Percentiles rank a stretch among this genome's conserved stretches.
These are phyloP conservation scores for Crenuchus spilurus DNA, from an alignment of 2,797 vertebrate genomes.

Conservation along the genomic window DNA sequence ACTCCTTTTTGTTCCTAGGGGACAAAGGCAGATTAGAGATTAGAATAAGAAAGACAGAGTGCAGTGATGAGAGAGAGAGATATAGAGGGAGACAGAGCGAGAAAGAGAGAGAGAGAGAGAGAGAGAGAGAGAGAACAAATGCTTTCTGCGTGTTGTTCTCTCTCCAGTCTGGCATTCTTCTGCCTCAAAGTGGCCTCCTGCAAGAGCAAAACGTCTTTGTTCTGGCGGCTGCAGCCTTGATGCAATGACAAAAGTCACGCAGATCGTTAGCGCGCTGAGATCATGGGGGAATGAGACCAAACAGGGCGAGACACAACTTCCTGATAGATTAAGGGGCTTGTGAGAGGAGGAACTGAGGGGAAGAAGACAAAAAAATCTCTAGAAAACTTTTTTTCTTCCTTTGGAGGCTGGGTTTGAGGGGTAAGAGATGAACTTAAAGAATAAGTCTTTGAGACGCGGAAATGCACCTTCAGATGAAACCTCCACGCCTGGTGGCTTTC, in stretches of 20 bases:
- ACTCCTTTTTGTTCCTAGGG: constrained; percentile 79
- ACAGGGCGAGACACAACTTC: constrained; percentile 24
- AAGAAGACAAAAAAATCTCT: constrained; percentile 73
- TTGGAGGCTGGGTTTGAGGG: constrained; percentile 29
- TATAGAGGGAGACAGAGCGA: constrained; percentile 51
- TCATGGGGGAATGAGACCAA: not conserved
- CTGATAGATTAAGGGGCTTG: constrained; percentile 29
- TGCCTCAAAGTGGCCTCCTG: constrained; percentile 70
- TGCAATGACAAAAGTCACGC: constrained; percentile 58
- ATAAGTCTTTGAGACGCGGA: constrained; percentile 16
- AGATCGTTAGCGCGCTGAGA: constrained; percentile 28
- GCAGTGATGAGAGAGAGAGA: not conserved
- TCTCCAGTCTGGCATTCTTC: constrained; percentile 68
- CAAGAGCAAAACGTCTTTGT: constrained; percentile 58
- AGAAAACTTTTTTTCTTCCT: constrained; percentile 61
- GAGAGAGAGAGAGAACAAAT: constrained; percentile 66
- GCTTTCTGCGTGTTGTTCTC: constrained; percentile 64
- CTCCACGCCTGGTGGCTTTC: constrained; percentile 48
- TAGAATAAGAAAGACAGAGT: constrained; percentile 5
- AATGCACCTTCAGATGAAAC: constrained; percentile 17
- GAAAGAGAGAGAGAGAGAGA: constrained; percentile 61
- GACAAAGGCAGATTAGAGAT: constrained; percentile 79
- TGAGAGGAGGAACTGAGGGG: constrained; percentile 25
- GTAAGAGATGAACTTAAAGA: not conserved
- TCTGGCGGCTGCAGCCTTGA: constrained; percentile 59